Conservation (phyloP, 2,113 vertebrate species). For the Larimichthys crocea region DNA sequence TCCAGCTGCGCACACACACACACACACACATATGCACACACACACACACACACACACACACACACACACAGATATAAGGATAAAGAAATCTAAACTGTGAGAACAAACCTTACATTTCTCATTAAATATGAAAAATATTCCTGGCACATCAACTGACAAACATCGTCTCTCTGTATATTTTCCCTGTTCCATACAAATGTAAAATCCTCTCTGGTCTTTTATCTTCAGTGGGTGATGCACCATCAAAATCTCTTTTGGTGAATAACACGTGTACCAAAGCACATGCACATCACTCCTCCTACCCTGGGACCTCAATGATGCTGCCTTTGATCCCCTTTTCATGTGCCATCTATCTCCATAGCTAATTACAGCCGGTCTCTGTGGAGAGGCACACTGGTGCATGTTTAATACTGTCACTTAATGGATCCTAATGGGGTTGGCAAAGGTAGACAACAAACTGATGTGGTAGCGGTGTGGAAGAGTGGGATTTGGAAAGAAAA, state of each 20-base stretch:
- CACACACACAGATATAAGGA: background rate
- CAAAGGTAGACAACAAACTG: constrained; percentile 35
- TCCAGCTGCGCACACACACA: background rate
- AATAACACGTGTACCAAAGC: background rate
- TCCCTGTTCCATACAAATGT: constrained; percentile 6
- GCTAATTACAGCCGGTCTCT: constrained; percentile 66
- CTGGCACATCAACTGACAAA: background rate
- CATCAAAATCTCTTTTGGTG: constrained; percentile 18
- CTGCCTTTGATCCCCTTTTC: constrained; percentile 56
- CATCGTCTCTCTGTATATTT: background rate
- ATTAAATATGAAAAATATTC: background rate
- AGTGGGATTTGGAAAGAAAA: constrained; percentile 42
- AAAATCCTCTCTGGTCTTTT: background rate
- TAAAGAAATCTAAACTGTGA: background rate
- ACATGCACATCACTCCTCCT: constrained; percentile 9
- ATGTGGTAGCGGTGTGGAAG: constrained; percentile 53
- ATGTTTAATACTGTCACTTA: constrained; percentile 61
- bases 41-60: no score
- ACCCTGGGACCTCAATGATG: constrained; percentile 29
- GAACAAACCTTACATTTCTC: background rate
- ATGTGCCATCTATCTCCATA: constrained; percentile 44
- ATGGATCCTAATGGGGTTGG: constrained; percentile 62
- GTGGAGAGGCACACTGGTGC: constrained; percentile 47
- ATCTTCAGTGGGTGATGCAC: background rate
- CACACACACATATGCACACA: background rate